Conservation (phyloP, 1,140 invertebrate species). For the Wasmannia auropunctata region DNA sequence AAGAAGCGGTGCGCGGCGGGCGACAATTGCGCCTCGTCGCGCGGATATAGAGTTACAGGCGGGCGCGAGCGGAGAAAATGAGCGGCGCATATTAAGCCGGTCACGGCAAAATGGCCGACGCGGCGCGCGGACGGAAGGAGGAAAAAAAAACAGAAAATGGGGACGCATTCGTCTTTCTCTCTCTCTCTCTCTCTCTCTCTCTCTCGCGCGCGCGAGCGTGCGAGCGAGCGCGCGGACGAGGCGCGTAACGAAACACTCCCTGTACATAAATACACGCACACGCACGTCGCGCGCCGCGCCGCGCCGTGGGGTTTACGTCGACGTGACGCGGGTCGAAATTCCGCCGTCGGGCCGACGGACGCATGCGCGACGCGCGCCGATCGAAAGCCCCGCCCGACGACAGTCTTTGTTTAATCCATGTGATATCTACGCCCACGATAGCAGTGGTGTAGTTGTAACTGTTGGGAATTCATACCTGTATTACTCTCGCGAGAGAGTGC, state of each 20-base stretch:
- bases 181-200: constrained; percentile 52
- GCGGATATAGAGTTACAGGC: constrained; percentile 72
- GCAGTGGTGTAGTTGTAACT: constrained; percentile 25
- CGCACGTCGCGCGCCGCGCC: not conserved
- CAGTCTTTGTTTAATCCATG: constrained; percentile 81
- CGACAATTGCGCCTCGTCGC: constrained; percentile 71
- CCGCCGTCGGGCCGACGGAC: constrained; percentile 31
- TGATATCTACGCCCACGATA: constrained; percentile 77
- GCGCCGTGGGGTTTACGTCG: constrained; percentile 47
- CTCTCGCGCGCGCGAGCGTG: not conserved
- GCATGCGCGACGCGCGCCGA: constrained; percentile 72
- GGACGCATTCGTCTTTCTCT: constrained; percentile 64
- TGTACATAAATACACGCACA: not conserved
- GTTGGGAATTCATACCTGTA: not conserved
- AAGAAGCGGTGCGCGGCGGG: constrained; percentile 54
- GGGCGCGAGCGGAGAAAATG: constrained; percentile 65
- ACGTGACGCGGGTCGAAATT: constrained; percentile 75
- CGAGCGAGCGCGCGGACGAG: constrained; percentile 10
- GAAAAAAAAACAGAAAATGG: constrained; percentile 67
- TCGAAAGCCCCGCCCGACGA: constrained; percentile 83
- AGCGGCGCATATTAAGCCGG: constrained; percentile 76
- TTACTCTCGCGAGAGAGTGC: not conserved
- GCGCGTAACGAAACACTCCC: constrained; percentile 15
- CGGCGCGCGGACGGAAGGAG: constrained; percentile 31
- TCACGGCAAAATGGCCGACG: constrained; percentile 78